phyloP scores from a whole-genome alignment of 1,140 invertebrate genomes.

The Portunus trituberculatus region DNA sequence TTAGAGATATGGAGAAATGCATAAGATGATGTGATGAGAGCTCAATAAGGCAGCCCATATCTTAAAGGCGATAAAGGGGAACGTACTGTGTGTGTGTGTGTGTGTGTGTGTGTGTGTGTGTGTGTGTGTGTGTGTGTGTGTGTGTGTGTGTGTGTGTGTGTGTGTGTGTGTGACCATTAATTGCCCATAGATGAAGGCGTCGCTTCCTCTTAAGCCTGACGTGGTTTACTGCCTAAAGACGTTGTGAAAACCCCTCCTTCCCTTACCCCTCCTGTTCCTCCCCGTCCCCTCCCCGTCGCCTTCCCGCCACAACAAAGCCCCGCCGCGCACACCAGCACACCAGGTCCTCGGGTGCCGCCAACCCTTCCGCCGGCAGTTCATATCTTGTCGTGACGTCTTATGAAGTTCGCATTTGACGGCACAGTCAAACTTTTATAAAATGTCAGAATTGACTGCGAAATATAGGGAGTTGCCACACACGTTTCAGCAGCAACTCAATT shows the following conservation, averaged over 20 bases:
- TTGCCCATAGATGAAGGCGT: neutral
- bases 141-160: constrained; percentile 31
- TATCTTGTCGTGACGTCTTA: constrained; percentile 60
- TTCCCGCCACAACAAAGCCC: neutral
- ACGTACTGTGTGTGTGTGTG: neutral
- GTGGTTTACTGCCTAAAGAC: neutral
- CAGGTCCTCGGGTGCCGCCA: neutral
- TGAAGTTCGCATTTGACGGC: constrained; percentile 58
- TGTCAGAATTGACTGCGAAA: constrained; percentile 60
- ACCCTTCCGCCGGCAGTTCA: constrained; percentile 52
- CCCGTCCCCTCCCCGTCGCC: neutral
- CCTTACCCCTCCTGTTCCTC: neutral
- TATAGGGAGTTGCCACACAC: constrained; percentile 49
- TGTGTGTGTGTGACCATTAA: constrained; percentile 37
- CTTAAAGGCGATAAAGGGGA: neutral
- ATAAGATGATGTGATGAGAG: neutral
- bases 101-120: neutral
- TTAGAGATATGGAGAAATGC: neutral
- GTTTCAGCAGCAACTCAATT: constrained; percentile 30
- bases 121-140: constrained; percentile 44
- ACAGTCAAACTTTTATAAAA: constrained; percentile 61
- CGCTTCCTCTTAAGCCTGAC: neutral
- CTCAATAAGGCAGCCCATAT: neutral
- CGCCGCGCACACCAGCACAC: neutral
- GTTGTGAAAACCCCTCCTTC: neutral